Evolutionary conservation across 2,113 vertebrate genomes (phyloP).

Genomic region (Hippocampus barbouri): DNA sequence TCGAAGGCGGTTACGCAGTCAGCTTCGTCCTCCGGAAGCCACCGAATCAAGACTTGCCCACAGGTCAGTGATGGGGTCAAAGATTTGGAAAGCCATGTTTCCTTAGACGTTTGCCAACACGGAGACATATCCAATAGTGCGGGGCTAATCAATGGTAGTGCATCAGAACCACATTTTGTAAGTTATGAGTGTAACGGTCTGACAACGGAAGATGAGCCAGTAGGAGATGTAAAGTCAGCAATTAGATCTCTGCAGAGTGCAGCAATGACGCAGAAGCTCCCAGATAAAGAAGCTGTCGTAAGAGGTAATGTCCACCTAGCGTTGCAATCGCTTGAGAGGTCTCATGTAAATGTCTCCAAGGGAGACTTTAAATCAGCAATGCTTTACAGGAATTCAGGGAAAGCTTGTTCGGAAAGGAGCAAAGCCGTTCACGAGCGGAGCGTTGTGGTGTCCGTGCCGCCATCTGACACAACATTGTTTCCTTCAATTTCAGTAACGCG

Average conservation of each 20-base stretch:
- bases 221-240: constrained; percentile 84
- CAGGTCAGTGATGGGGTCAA: constrained; percentile 90
- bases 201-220: constrained; percentile 72
- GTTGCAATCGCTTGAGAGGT: constrained; percentile 82
- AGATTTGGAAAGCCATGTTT: constrained; percentile 61
- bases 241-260: constrained; percentile 81
- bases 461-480: constrained; percentile 83
- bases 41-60: constrained; percentile 71
- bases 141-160: constrained; percentile 69
- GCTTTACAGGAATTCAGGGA: constrained; percentile 85
- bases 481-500: constrained; percentile 90
- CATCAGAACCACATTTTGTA: constrained; percentile 66
- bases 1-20: constrained; percentile 70
- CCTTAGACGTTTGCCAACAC: constrained; percentile 63
- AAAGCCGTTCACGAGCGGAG: constrained; percentile 70
- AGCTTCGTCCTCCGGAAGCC: constrained; percentile 62
- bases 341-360: constrained; percentile 85
- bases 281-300: constrained; percentile 84
- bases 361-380: constrained; percentile 85
- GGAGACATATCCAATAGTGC: constrained; percentile 62
- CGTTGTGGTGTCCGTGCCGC: constrained; percentile 72
- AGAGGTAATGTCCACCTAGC: constrained; percentile 80
- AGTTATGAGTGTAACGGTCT: constrained; percentile 73
- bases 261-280: constrained; percentile 73
- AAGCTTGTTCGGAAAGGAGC: constrained; percentile 73